These are phyloP conservation scores for Drosophila novamexicana DNA, from an alignment of 1,140 invertebrate genomes.

Conservation along the genomic window DNA sequence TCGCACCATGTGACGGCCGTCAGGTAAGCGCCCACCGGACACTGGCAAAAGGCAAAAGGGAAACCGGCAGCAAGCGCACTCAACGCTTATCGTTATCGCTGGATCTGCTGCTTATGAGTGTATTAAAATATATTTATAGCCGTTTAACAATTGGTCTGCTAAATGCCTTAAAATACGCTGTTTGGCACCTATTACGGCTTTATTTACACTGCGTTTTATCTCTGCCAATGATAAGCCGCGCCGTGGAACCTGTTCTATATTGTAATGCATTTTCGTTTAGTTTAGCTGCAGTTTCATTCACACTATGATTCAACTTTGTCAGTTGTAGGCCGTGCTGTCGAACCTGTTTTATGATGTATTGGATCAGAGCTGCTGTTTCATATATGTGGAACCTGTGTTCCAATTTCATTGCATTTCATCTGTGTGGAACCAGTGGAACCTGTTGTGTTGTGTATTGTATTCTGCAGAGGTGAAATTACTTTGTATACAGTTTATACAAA, in stretches of 20 bases:
- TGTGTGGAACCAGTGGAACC: constrained; percentile 10
- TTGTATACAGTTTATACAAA: neutral
- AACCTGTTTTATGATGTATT: constrained; percentile 1
- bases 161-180: neutral
- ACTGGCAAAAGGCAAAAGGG: neutral
- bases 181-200: neutral
- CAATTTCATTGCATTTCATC: neutral
- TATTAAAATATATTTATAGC: constrained; percentile 24
- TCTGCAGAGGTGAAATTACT: constrained; percentile 1
- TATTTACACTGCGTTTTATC: constrained; percentile 3
- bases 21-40: constrained; percentile 68
- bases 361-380: neutral
- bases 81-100: constrained; percentile 35
- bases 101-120: constrained; percentile 1
- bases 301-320: neutral
- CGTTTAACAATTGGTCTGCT: neutral
- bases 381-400: constrained; percentile 18
- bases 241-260: constrained; percentile 10
- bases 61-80: neutral
- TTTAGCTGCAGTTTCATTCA: neutral
- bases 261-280: neutral
- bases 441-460: neutral
- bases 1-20: constrained; percentile 84
- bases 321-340: constrained; percentile 1
- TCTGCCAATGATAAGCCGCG: neutral